Evolutionary conservation across 2,888 invertebrate genomes (phyloP).

Genomic region (Heteromurus nitidus): DNA sequence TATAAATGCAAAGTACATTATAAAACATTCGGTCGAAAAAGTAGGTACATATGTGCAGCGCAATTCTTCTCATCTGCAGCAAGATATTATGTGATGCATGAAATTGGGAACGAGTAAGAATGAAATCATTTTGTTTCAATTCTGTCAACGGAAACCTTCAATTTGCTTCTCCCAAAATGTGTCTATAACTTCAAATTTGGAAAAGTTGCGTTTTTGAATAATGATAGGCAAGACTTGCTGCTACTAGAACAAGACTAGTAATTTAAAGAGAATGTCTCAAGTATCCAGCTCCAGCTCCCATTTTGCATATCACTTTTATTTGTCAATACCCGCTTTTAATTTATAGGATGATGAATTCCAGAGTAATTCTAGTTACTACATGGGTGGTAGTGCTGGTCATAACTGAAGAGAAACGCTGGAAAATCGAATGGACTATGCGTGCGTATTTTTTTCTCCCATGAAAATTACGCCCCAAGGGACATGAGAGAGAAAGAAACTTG

Average conservation of each 20-base stretch:
- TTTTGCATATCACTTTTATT: background rate
- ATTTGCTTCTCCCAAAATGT: too few relatives aligned
- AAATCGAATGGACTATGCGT: too few relatives aligned
- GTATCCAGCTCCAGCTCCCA: too few relatives aligned
- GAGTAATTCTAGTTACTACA: conserved; percentile 31
- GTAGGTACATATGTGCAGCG: conserved; percentile 11
- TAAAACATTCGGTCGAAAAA: background rate
- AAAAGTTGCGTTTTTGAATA: too few relatives aligned
- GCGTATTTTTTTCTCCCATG: conserved; percentile 16
- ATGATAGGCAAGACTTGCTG: too few relatives aligned
- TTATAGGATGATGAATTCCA: background rate
- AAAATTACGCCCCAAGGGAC: conserved; percentile 29
- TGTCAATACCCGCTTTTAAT: conserved; percentile 3
- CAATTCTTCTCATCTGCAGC: conserved; percentile 47
- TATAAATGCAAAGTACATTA: too few relatives aligned
- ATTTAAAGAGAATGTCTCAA: too few relatives aligned
- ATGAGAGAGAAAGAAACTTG: conserved; percentile 23
- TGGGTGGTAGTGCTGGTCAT: conserved; percentile 44
- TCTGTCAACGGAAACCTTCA: background rate
- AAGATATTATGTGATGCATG: conserved; percentile 18
- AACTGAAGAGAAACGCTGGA: too few relatives aligned
- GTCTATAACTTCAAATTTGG: too few relatives aligned
- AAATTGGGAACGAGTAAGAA: background rate
- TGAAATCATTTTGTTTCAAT: conserved; percentile 7
- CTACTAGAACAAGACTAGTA: too few relatives aligned